Percentiles rank a stretch among this genome's conserved stretches.
Conservation (phyloP, 2,797 vertebrate genomes). For the Rhinophrynus dorsalis region DNA sequence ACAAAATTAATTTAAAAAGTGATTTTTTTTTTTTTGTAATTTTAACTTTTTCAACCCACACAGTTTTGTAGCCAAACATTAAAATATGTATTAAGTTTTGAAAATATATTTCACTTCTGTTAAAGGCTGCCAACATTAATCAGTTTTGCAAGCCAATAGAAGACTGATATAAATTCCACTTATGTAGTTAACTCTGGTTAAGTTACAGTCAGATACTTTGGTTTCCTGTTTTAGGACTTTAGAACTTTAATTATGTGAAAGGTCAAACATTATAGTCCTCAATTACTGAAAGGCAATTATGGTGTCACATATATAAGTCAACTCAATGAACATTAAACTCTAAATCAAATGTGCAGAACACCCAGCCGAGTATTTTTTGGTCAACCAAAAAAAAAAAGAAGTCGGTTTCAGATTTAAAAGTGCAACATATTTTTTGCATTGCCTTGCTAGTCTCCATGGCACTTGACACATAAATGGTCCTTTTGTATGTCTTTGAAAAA, state of each 20-base stretch:
- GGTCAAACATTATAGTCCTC: slow-evolving; percentile 19
- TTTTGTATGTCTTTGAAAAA: not conserved
- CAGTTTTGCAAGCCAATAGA: not conserved
- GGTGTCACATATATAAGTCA: slow-evolving; percentile 2
- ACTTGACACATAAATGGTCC: not conserved
- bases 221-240: slow-evolving; percentile 6
- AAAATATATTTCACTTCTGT: not conserved
- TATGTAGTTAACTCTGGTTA: not conserved
- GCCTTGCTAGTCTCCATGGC: not conserved
- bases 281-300: slow-evolving; percentile 8
- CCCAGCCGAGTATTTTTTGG: not conserved
- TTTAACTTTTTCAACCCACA: too few species aligned
- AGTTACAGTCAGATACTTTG: slow-evolving; percentile 4
- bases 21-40: too few species aligned
- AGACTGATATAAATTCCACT: not conserved
- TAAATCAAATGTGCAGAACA: slow-evolving; percentile 15
- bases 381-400: not conserved
- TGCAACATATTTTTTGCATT: not conserved
- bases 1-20: not conserved
- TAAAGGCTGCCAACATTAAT: slow-evolving; percentile 7
- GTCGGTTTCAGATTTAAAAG: not conserved
- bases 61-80: not conserved
- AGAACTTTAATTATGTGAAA: slow-evolving; percentile 16
- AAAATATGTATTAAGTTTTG: slow-evolving; percentile 1
- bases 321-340: not conserved